Percentiles rank a stretch among this genome's conserved stretches.
Conservation (phyloP, 2,888 invertebrate genomes). For the Tetanocera ferruginea region DNA sequence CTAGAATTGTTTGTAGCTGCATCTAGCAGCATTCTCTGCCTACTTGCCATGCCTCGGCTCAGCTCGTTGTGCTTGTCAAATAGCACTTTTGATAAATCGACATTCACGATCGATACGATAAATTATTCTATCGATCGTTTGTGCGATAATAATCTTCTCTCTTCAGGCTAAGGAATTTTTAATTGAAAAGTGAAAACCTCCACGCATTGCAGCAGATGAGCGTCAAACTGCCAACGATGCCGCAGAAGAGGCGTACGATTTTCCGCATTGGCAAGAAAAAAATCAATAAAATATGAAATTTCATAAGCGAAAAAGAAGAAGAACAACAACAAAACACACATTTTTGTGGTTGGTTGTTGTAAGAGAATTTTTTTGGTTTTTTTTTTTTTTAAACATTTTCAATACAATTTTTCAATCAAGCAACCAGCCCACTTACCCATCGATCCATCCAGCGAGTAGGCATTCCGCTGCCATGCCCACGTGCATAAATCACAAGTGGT, state of each 20-base stretch:
- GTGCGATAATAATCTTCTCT: conserved; percentile 15
- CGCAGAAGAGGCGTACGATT: not conserved
- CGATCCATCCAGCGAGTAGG: conserved; percentile 74
- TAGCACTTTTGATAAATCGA: conserved; percentile 65
- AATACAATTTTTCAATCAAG: conserved; percentile 34
- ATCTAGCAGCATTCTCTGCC: not conserved
- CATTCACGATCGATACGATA: conserved; percentile 66
- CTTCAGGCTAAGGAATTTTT: conserved; percentile 33
- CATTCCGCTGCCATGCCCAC: conserved; percentile 78
- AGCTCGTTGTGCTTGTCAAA: not conserved
- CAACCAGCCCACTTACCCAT: conserved; percentile 71
- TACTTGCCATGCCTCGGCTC: not conserved
- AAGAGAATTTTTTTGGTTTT: not conserved
- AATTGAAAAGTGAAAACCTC: conserved; percentile 47
- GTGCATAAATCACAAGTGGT: conserved; percentile 82
- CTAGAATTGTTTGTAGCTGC: too few species aligned
- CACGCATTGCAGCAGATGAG: conserved; percentile 14
- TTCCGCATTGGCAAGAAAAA: not conserved
- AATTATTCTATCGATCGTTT: conserved; percentile 55
- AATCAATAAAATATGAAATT: conserved; percentile 15
- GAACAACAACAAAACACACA: not conserved
- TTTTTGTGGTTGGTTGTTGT: not conserved
- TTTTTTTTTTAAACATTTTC: conserved; percentile 2
- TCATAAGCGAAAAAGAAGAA: conserved; percentile 12
- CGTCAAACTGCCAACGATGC: not conserved